Conservation (phyloP, 1,140 invertebrate species). For the Rhyacophila brunnea region DNA sequence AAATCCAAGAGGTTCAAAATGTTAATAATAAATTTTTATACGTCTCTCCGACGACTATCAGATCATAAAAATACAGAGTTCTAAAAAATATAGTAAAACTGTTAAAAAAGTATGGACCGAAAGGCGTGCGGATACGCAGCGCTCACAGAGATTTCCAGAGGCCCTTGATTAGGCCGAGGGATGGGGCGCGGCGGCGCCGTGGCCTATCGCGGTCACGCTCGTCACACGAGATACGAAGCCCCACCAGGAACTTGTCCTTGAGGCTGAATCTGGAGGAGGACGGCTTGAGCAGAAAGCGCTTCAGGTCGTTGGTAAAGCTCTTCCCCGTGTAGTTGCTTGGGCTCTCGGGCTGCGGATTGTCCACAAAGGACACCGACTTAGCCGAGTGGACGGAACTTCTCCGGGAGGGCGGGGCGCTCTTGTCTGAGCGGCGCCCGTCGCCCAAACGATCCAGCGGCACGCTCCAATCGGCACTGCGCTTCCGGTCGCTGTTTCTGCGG, state of each 20-base stretch:
- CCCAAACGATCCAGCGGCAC: not conserved
- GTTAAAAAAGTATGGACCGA: constrained; percentile 9
- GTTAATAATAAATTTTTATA: not conserved
- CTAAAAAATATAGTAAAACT: constrained; percentile 27
- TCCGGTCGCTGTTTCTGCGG: too few species aligned
- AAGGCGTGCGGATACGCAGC: not conserved
- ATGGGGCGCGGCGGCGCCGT: constrained; percentile 48
- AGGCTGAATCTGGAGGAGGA: constrained; percentile 47
- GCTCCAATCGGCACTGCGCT: too few species aligned
- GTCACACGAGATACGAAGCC: constrained; percentile 33
- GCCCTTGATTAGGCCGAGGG: constrained; percentile 51
- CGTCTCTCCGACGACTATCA: constrained; percentile 26
- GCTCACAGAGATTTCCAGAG: constrained; percentile 49
- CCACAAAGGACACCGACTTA: constrained; percentile 52
- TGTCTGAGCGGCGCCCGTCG: not conserved
- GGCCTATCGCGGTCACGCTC: constrained; percentile 43
- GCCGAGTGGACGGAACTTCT: constrained; percentile 49
- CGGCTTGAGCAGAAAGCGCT: constrained; percentile 50
- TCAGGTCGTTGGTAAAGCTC: constrained; percentile 53
- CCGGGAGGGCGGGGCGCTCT: constrained; percentile 19
- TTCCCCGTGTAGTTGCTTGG: constrained; percentile 52
- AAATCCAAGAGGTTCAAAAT: not conserved
- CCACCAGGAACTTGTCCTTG: constrained; percentile 51
- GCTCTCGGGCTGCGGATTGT: constrained; percentile 44
- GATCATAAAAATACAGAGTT: constrained; percentile 23